Evolutionary conservation across 2,113 vertebrate genomes (phyloP).

Genomic region (Pycnonotus jocosus): DNA sequence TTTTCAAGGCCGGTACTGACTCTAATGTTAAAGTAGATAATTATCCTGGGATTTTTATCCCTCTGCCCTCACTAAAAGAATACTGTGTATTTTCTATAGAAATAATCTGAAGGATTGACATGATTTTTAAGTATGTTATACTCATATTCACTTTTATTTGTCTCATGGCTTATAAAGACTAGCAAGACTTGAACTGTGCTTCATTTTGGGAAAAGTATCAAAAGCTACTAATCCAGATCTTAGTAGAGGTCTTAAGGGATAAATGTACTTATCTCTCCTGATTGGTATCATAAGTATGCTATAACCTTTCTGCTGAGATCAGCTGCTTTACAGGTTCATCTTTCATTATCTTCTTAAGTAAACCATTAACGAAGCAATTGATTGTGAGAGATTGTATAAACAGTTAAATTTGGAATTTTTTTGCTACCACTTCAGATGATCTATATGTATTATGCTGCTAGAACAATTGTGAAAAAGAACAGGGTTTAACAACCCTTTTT

Average conservation of each 20-base stretch:
- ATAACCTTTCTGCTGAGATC: neutral
- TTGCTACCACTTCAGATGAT: neutral
- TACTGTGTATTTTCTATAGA: neutral
- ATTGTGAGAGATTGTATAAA: neutral
- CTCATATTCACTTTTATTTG: neutral
- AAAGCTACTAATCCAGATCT: conserved; percentile 15
- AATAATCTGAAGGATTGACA: neutral
- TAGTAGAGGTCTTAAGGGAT: conserved; percentile 8
- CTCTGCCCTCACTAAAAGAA: neutral
- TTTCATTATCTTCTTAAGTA: neutral
- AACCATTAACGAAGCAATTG: neutral
- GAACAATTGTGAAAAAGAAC: neutral
- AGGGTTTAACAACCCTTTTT: neutral
- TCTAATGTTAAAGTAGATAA: neutral
- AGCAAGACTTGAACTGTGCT: neutral
- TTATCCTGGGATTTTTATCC: neutral
- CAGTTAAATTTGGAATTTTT: neutral
- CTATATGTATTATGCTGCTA: neutral
- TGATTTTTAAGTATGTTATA: neutral
- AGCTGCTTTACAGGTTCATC: neutral
- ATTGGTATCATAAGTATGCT: neutral
- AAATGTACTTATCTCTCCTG: neutral
- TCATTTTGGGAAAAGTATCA: neutral
- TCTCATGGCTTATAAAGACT: neutral
- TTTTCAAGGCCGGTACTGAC: neutral